Conservation (phyloP, 1,140 invertebrate genomes). For the Plodia interpunctella region DNA sequence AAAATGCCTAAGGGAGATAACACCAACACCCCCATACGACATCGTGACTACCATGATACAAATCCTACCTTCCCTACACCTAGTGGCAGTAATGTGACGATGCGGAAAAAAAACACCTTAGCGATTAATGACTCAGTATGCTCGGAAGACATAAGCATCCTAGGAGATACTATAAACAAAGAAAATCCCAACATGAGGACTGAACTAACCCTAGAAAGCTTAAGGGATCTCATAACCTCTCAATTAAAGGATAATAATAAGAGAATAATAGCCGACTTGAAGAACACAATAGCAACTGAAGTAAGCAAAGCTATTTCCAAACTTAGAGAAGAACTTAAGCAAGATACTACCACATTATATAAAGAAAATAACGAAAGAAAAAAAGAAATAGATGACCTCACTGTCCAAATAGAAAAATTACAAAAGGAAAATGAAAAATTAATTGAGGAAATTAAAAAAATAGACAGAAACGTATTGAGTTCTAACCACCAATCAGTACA, state of each 20-base stretch:
- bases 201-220: constrained; percentile 2
- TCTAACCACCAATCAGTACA: too few relatives aligned
- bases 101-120: not conserved
- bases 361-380: not conserved
- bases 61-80: not conserved
- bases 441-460: not conserved
- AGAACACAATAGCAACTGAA: too few relatives aligned
- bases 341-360: not conserved
- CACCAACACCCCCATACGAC: not conserved
- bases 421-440: not conserved
- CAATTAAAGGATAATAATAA: too few relatives aligned
- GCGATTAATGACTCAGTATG: not conserved
- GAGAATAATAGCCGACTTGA: too few relatives aligned
- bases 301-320: not conserved
- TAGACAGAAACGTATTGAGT: not conserved
- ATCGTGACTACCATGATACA: not conserved
- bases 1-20: constrained; percentile 5
- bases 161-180: not conserved
- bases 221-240: too few relatives aligned
- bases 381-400: constrained; percentile 6
- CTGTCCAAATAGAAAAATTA: not conserved
- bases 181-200: not conserved
- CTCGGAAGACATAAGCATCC: not conserved
- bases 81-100: not conserved
- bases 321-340: not conserved